phyloP scores from a whole-genome alignment of 2,113 vertebrate species.

The Tyrannus savana region DNA sequence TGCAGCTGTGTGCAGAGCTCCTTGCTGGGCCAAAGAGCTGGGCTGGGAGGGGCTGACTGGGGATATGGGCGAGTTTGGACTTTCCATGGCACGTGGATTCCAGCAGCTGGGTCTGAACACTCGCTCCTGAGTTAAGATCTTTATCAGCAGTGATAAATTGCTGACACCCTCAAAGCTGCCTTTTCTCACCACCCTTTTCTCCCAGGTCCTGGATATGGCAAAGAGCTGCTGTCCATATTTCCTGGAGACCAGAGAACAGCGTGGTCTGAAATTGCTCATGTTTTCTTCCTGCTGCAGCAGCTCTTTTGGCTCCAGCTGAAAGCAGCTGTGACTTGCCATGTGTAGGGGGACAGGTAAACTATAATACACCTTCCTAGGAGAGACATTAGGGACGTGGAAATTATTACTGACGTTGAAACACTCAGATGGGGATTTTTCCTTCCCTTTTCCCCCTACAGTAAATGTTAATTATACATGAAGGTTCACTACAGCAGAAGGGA shows the following conservation, averaged over 20 bases:
- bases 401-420: background rate
- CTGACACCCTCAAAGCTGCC: background rate
- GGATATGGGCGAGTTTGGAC: background rate
- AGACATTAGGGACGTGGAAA: background rate
- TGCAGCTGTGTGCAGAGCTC: background rate
- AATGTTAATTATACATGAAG: slow-evolving; percentile 74
- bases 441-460: slow-evolving; percentile 8
- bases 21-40: accelerated
- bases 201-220: background rate
- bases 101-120: background rate
- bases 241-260: background rate
- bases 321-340: background rate
- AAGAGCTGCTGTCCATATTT: background rate
- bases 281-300: background rate
- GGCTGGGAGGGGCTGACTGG: background rate
- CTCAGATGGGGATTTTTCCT: background rate
- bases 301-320: background rate
- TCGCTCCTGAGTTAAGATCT: background rate
- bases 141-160: accelerated
- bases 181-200: background rate
- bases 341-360: background rate
- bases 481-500: slow-evolving; percentile 69
- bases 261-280: background rate
- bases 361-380: background rate
- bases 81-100: background rate